Evolutionary conservation across 2,888 invertebrate species (phyloP), one percentile per base, ranked within the genome.

Genomic region (Pterostichus niger): DNA sequence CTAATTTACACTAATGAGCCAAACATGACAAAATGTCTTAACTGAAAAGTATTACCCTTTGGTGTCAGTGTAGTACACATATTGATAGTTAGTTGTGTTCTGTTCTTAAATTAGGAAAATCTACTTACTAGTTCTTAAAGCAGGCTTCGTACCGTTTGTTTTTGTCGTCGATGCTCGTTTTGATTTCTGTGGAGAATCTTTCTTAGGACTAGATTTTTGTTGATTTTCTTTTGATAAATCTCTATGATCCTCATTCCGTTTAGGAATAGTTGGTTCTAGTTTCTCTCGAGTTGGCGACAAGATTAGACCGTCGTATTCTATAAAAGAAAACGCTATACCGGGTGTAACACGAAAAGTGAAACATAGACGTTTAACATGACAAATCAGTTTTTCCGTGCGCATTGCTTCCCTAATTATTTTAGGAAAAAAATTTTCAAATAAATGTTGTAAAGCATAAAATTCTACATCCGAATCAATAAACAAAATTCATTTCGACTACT

Each of bases 251-350:
- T 92, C 92, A 83, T 92, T 92, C 85, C 91, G 91, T 84, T 91
- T 90, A 84, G 92, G 91, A 86, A 94, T 92, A 84, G 93, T 93
- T 85, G 94, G 94, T 91, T 94, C 94, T 87, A 94, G 89, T 89
- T 94, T 94, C 89, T 94, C 94, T 86, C 94, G 92, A 86, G 94
- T 94, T 85, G 94, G 94, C 87, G 94, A 94, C 88, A 94, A 90
- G 86, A 94, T 91, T 86, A 93, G 93, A 85, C 94, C 94, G 88
- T 94, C 94, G 85, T 93, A 92, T 90, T 92, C 89, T 88, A 84
- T 68, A 86, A 44, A 83, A 85, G 24, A 24, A 59, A 54, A 40
- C 6, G 9, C 7, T 40, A 7, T 6, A 7, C n/a, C n/a, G n/a
- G n/a, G n/a, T n/a, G 40, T 40, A 7, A 40, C 1, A 7, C 40